Evolutionary conservation across 1,140 invertebrate genomes (phyloP), one percentile per base, ranked within the genome.

Genomic region (Platyscapa corneri): DNA sequence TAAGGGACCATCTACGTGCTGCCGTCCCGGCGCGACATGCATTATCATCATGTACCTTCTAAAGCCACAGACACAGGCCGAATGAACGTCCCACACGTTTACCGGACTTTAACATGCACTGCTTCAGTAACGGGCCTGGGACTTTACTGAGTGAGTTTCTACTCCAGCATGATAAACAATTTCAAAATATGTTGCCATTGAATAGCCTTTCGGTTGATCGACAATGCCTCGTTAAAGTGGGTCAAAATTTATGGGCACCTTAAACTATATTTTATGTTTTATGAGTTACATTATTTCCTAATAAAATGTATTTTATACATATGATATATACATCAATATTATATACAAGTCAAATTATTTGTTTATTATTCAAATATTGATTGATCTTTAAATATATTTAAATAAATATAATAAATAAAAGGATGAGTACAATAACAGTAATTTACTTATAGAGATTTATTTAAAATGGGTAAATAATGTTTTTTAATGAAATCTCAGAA

Each of bases 51-150:
- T 90, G 90, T 88, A 89, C 86, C 88, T 86, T 86, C 76, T 60
- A 78, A 80, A 83, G 42, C 64, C 72, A 7, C 10, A 49, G 53
- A 65, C 42, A 32, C 87, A 87, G 87, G 85, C 86, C 82, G 87
- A 87, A 88, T 88, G 86, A 87, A 89, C 84, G 56, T 65, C 53
- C 87, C 85, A 86, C 78, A 79, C 85, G 87, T 87, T 85, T 88
- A 88, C 88, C 87, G 88, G 88, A 88, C 85, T 87, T 89, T 91
- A 90, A 90, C 89, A 90, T 91, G 90, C 90, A 87, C 77, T 81
- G 72, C 72, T 67, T 42, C 88, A 88, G 88, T 88, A 88, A 89
- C 87, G 88, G 88, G 79, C 84, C 87, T 87, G 83, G 82, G 83
- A 88, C 86, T 86, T 87, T 89, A 88, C 86, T 90, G 88, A 90